Percentiles rank a stretch among this genome's conserved stretches.
Conservation (phyloP, 2,113 vertebrate genomes). For the Phasianus colchicus region DNA sequence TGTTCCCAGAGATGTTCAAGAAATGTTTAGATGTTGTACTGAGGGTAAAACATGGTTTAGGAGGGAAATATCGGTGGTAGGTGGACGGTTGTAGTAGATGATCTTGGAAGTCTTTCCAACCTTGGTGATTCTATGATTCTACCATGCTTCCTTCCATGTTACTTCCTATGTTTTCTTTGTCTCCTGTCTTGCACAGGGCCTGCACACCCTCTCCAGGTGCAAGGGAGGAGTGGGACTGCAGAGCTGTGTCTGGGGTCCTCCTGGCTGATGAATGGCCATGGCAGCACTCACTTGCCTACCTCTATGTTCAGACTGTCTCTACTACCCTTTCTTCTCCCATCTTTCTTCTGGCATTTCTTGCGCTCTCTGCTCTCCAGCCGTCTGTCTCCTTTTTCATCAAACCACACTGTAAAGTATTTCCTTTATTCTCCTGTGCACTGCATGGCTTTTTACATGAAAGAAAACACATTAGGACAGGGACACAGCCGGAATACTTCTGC, state of each 20-base stretch:
- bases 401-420: background rate
- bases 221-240: background rate
- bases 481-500: background rate
- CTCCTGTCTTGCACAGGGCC: background rate
- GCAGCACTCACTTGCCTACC: background rate
- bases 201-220: fast-evolving
- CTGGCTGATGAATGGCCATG: background rate
- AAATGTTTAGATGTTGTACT: too few relatives aligned
- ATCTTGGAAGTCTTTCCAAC: too few relatives aligned
- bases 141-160: background rate
- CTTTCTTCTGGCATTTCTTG: background rate
- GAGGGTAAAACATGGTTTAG: too few relatives aligned
- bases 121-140: background rate
- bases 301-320: background rate
- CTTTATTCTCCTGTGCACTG: background rate
- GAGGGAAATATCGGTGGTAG: too few relatives aligned
- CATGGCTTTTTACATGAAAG: background rate
- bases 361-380: background rate
- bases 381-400: background rate
- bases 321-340: background rate
- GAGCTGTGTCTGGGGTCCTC: background rate
- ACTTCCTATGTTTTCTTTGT: background rate
- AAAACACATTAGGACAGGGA: background rate
- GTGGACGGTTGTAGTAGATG: too few relatives aligned
- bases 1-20: too few relatives aligned